These are phyloP conservation scores for Apotomis capreana DNA, from an alignment of 2,888 invertebrate genomes.

Conservation along the genomic window DNA sequence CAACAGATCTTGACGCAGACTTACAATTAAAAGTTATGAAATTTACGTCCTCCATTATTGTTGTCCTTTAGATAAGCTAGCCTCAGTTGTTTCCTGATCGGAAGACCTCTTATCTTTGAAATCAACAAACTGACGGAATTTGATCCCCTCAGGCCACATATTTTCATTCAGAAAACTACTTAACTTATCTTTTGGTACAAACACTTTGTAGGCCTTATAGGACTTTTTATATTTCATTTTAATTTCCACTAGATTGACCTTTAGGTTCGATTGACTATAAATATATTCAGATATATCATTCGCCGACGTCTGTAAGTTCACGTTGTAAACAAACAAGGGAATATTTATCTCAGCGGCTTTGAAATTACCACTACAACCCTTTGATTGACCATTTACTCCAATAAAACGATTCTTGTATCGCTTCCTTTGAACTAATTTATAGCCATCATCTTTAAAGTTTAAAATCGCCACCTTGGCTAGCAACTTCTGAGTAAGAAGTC, in stretches of 20 bases:
- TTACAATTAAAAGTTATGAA: slow-evolving; percentile 13
- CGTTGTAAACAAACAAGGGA: slow-evolving; percentile 14
- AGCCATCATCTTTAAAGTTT: slow-evolving; percentile 1
- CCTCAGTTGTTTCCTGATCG: background rate
- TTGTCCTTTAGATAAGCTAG: background rate
- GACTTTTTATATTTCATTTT: slow-evolving; percentile 30
- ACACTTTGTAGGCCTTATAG: slow-evolving; percentile 42
- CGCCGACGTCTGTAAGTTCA: background rate
- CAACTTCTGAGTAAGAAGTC: background rate
- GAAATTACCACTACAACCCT: slow-evolving; percentile 3
- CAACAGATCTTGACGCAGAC: background rate
- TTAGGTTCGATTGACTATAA: background rate
- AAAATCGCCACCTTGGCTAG: background rate
- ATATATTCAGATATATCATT: slow-evolving; percentile 6
- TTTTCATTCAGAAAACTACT: slow-evolving; percentile 35
- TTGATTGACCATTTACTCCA: slow-evolving; percentile 9
- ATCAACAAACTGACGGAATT: slow-evolving; percentile 37
- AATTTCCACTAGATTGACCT: slow-evolving; percentile 16
- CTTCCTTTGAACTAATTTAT: background rate
- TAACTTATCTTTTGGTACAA: slow-evolving; percentile 36
- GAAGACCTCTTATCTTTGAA: background rate
- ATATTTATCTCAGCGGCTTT: slow-evolving; percentile 9
- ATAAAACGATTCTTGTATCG: slow-evolving; percentile 4
- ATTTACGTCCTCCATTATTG: background rate
- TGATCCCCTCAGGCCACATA: slow-evolving; percentile 44